Base-by-base conservation (phyloP, 2,888 invertebrate genomes). In the Ophion obscuratus region DNA sequence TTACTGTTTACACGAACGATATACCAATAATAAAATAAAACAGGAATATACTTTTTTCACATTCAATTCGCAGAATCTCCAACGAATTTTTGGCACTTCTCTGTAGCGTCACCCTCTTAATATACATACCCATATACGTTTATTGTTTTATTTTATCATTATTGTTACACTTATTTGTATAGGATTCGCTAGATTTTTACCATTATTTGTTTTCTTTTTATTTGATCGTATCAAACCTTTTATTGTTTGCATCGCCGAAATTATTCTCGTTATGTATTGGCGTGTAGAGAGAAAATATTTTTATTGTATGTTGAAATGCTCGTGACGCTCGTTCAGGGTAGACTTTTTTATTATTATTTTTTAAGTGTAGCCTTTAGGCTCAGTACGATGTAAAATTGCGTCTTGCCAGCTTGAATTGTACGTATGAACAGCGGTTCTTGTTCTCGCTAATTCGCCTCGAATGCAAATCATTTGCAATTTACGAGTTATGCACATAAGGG, bases 291-390 rank as follows among this genome's bases (percentile, higher is more conserved):
- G 27, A 27, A 57, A 40, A 24, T 31, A 40, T 27, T 61, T 68
- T 79, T 79, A 36, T 74, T 6, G 36, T 61, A 24, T 20, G 53
- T 68, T 74, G n/a, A 36, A 47, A 61, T 67, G 61, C 83, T 83
- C 80, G 83, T 80, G 76, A 73, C 76, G 79, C 82, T 80, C 74
- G 61, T 74, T 74, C 59, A 24, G n/a, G 61, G 44, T 44, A 53
- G 70, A 44, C 31, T n/a, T 44, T 79, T 71, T 62, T 53, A 31
- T 31, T 31, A 31, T 31, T 31, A 31, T 5, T 27, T 44, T 24
- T 66, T 80, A 20, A 73, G 64, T 62, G 20, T 57, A 76, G 27
- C 31, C 11, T 27, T 76, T 83, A 78, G 36, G n/a, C 47, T n/a
- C 44, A 27, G 17, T 66, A 44, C n/a, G 24, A 44, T 78, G n/a